Evolutionary conservation across 2,113 vertebrate genomes (phyloP).

Genomic region (Sciurus niger): DNA sequence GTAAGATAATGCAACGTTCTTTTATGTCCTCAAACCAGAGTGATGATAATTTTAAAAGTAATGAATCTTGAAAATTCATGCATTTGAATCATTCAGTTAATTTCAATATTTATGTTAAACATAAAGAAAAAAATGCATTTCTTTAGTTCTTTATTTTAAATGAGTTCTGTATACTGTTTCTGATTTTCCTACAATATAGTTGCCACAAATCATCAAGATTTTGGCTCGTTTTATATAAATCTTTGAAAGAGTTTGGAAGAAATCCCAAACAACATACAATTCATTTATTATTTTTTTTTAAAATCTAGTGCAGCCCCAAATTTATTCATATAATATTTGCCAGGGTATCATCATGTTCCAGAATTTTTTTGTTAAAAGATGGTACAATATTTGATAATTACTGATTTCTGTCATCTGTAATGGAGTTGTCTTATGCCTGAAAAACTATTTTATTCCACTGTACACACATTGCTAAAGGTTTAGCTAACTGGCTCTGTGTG

Average conservation of each 20-base stretch:
- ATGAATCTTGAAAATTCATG: background rate
- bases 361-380: conserved; percentile 54
- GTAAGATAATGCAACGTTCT: conserved; percentile 80
- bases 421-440: background rate
- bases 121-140: conserved; percentile 47
- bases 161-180: background rate
- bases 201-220: conserved; percentile 13
- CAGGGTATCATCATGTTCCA: conserved; percentile 13
- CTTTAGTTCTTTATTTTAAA: conserved; percentile 61
- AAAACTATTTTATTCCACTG: conserved; percentile 3
- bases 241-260: conserved; percentile 68
- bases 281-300: conserved; percentile 59
- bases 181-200: conserved; percentile 24
- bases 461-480: background rate
- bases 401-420: background rate
- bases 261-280: conserved; percentile 65
- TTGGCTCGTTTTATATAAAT: conserved; percentile 65
- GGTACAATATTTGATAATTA: conserved; percentile 48
- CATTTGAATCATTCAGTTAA: conserved; percentile 35
- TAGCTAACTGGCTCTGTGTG: background rate
- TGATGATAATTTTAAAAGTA: conserved; percentile 55
- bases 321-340: conserved; percentile 10
- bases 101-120: background rate
- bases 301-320: conserved; percentile 52
- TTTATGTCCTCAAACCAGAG: conserved; percentile 71